Base-by-base conservation (phyloP, 2,888 invertebrate genomes). In the Tachystola acroxantha region DNA sequence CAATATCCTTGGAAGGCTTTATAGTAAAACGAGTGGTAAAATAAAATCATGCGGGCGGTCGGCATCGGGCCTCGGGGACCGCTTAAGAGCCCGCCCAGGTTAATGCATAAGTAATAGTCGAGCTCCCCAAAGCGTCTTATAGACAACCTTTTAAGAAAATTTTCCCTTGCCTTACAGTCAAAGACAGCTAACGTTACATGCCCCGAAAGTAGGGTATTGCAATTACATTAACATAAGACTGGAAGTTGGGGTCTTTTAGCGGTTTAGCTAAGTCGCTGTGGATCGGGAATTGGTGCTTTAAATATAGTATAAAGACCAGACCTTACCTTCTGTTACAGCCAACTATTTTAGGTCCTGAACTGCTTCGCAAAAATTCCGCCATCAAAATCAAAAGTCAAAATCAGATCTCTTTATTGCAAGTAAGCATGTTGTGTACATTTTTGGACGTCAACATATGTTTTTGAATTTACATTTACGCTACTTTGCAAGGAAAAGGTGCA, bases 31-130 rank as follows among this genome's bases (percentile, higher is more conserved):
- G 37, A 46, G 46, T 43, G 45, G 46, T 42, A 32, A 40, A 33
- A 33, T 33, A 33, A 25, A 33, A 33, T 25, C 60, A 60, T 61
- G 53, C 50, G 55, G 46, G 50, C 45, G 50, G 64, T 43, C 62
- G 60, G 34, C 60, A 60, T 57, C 48, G 57, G 51, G 67, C 78
- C 75, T 61, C 34, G 40, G 80, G 82, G 85, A 79, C 57, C 81
- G 76, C 75, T 87, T 85, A 81, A 61, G 63, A 27, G 73, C 67
- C 64, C 65, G 6, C 10, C 27, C 71, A 64, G 71, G 70, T 76
- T 82, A 81, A 87, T 88, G 88, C 88, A 88, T 88, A 88, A 88
- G 81, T 88, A 85, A 88, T 86, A 84, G 74, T 77, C 66, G 70
- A 71, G 46, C 36, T 62, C 48, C 57, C 50, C 37, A 39, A 41